Conservation (phyloP, 1,140 invertebrate species). For the Saccostrea echinata region DNA sequence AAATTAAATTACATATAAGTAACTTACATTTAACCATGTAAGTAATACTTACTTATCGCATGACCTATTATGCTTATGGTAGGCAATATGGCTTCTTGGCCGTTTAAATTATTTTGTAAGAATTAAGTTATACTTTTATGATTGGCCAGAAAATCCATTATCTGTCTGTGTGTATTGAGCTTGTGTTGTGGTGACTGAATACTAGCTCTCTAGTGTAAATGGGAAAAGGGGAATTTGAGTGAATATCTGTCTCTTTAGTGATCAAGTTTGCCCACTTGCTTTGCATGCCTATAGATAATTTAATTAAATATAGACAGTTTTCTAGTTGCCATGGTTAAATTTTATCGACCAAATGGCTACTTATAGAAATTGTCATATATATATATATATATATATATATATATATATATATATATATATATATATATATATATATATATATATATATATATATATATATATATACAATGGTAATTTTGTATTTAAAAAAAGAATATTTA, state of each 20-base stretch:
- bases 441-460: no score
- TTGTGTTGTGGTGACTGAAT: not conserved
- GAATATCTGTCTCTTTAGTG: not conserved
- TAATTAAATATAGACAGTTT: not conserved
- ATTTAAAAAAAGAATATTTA: no score
- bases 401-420: no score
- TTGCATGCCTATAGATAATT: slow-evolving; percentile 65
- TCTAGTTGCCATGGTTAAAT: not conserved
- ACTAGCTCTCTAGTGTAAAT: not conserved
- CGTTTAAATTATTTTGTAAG: not conserved
- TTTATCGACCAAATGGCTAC: not conserved
- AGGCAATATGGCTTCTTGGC: no score
- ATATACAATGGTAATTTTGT: no score
- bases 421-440: no score
- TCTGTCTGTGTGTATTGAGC: not conserved
- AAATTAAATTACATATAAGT: no score
- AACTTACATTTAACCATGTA: no score
- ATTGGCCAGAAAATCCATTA: not conserved
- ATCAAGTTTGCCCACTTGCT: slow-evolving; percentile 68
- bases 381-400: no score
- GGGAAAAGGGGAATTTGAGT: not conserved
- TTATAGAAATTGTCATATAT: not conserved
- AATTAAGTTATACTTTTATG: not conserved
- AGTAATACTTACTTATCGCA: no score
- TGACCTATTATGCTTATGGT: no score